phyloP scores from a whole-genome alignment of 2,888 invertebrate species.

The Andrena hattorfiana region DNA sequence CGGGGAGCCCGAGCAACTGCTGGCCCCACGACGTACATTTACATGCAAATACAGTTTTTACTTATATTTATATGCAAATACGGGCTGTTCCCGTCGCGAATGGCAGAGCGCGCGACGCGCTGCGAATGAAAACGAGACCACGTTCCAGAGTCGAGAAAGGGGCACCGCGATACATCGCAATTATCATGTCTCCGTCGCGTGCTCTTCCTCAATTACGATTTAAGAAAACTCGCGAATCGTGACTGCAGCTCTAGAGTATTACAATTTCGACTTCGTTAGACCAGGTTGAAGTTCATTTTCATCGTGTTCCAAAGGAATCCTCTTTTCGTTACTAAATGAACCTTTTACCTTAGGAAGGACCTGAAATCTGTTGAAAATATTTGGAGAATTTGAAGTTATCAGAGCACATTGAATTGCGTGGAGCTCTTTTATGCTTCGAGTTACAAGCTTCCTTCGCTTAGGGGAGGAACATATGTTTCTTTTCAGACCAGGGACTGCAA shows the following conservation, averaged over 20 bases:
- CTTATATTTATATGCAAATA: constrained; percentile 81
- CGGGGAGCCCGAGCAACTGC: constrained; percentile 12
- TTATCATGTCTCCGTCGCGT: constrained; percentile 33
- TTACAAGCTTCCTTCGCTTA: not conserved
- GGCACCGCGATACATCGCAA: constrained; percentile 42
- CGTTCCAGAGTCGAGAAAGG: constrained; percentile 40
- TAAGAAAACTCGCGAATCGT: constrained; percentile 27
- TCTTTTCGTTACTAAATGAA: too few species aligned
- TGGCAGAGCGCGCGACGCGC: constrained; percentile 20
- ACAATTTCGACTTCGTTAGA: too few species aligned
- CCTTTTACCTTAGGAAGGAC: too few species aligned
- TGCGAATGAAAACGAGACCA: constrained; percentile 40
- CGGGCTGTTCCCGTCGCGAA: constrained; percentile 64
- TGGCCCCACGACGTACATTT: constrained; percentile 61
- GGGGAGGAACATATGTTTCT: constrained; percentile 45
- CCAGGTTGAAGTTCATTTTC: too few species aligned
- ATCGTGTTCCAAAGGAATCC: too few species aligned
- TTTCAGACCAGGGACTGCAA: constrained; percentile 46
- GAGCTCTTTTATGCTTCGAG: too few species aligned
- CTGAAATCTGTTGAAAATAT: too few species aligned
- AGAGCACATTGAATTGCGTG: too few species aligned
- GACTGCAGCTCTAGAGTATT: not conserved
- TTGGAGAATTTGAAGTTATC: too few species aligned
- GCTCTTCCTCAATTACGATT: constrained; percentile 12
- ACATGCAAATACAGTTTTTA: constrained; percentile 74